Evolutionary conservation across 2,113 vertebrate species (phyloP).

Genomic region (Typhlomys cinereus): DNA sequence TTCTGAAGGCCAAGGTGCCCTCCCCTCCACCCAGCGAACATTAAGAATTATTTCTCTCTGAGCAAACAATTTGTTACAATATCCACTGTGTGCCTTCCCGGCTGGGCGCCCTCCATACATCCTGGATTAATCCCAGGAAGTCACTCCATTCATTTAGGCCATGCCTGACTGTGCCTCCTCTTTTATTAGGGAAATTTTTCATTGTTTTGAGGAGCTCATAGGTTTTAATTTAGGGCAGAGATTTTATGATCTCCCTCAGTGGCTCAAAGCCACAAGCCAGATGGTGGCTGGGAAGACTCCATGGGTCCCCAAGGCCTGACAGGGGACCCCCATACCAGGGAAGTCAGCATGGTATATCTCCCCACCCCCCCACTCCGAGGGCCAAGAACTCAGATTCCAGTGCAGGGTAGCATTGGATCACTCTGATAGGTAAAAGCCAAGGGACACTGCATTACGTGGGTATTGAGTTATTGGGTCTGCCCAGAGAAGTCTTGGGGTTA

Average conservation of each 20-base stretch:
- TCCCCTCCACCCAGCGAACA: slow-evolving; percentile 41
- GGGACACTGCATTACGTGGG: not conserved
- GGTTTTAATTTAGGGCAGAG: slow-evolving; percentile 45
- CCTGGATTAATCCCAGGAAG: slow-evolving; percentile 30
- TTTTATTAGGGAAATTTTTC: slow-evolving; percentile 71
- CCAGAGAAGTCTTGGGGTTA: not conserved
- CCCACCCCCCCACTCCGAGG: not conserved
- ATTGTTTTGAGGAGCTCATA: slow-evolving; percentile 56
- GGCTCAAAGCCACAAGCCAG: not conserved
- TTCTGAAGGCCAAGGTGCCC: slow-evolving; percentile 64
- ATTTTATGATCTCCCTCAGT: slow-evolving; percentile 38
- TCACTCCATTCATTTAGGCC: slow-evolving; percentile 67
- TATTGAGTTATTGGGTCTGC: not conserved
- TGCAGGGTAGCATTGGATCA: not conserved
- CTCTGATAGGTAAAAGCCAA: not conserved
- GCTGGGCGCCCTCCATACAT: slow-evolving; percentile 50
- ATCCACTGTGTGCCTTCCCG: slow-evolving; percentile 9
- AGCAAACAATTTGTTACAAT: slow-evolving; percentile 61
- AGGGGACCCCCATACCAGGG: not conserved
- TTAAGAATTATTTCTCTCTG: slow-evolving; percentile 73
- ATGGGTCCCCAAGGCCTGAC: not conserved
- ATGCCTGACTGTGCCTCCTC: slow-evolving; percentile 55
- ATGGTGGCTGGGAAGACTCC: not conserved
- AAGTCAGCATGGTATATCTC: not conserved
- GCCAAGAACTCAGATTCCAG: not conserved